Base-by-base conservation (phyloP, 2,888 invertebrate genomes). In the Biston betularia region DNA sequence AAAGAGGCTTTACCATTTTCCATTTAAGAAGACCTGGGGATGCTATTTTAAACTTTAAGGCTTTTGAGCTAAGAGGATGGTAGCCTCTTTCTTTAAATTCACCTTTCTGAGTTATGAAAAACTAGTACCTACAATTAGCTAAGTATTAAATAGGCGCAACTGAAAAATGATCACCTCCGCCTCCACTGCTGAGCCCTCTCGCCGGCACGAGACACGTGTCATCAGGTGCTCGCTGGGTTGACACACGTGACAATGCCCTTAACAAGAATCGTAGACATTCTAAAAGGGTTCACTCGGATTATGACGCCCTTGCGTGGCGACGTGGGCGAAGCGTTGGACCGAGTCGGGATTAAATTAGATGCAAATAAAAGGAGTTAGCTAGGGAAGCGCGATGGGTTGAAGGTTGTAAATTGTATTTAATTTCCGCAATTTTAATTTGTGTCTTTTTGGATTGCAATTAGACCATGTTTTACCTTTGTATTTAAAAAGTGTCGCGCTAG, bases 201-300 rank as follows among this genome's bases (percentile, higher is more conserved):
- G 35, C n/a, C 35, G 63, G 52, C 52, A 49, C 15, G 61, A 14
- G 60, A n/a, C 60, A 33, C 58, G 57, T 58, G 57, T 48, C 54
- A 54, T 63, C 67, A 68, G 67, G 67, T 68, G 67, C 38, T 44
- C 55, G 14, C 63, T 49, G 55, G 68, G 48, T 33, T 56, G 60
- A 11, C 52, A 60, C 63, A 42, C 46, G 52, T 44, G 49, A 15
- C 55, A 54, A 54, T 35, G 50, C 9, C 45, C n/a, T 4, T 34
- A 57, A 55, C 24, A 46, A 61, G 64, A 42, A 44, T 53, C 48
- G 63, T 14, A 52, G 61, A 49, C 57, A 35, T n/a, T 10, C 44
- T 56, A 52, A 64, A 68, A 65, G 68, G 68, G 61, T 64, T 68
- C 48, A n/a, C n/a, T 8, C 33, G 58, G 68, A 64, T 68, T 68